A percentile compares a stretch with the other conserved stretches of the same genome.
Evolutionary conservation across 2,113 vertebrate genomes (phyloP).

Genomic region (Suncus etruscus): DNA sequence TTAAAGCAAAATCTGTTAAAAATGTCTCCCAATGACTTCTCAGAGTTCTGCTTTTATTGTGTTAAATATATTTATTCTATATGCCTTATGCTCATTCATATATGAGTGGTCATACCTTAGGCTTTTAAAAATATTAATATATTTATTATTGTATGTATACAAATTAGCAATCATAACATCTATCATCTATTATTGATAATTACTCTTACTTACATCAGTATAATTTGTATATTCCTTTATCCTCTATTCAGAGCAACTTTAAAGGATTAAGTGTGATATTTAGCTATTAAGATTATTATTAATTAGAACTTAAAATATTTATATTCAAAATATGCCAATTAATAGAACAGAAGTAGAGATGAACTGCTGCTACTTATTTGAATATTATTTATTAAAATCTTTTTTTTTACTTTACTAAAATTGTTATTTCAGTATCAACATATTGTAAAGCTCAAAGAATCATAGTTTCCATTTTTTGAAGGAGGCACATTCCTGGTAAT

Average conservation of each 20-base stretch:
- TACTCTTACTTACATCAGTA: neutral
- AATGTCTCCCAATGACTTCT: neutral
- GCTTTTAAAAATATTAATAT: neutral
- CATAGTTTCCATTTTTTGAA: neutral
- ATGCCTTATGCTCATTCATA: neutral
- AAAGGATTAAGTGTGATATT: neutral
- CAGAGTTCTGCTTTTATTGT: neutral
- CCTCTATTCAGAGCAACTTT: neutral
- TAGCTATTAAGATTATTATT: conserved; percentile 10
- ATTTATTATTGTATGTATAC: neutral
- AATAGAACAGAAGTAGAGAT: neutral
- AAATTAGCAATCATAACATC: neutral
- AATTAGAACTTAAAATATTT: neutral
- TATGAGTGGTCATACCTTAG: neutral
- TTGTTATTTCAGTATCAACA: neutral
- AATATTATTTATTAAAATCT: neutral
- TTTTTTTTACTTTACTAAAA: no score
- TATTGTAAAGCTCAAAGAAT: neutral
- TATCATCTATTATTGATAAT: neutral
- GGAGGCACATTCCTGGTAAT: no score
- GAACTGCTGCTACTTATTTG: neutral
- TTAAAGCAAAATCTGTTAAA: neutral
- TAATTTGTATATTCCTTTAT: neutral
- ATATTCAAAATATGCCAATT: neutral
- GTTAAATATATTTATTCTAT: neutral